Evolutionary conservation across 2,797 vertebrate species (phyloP).

Genomic region (Enteromius fasciolatus): DNA sequence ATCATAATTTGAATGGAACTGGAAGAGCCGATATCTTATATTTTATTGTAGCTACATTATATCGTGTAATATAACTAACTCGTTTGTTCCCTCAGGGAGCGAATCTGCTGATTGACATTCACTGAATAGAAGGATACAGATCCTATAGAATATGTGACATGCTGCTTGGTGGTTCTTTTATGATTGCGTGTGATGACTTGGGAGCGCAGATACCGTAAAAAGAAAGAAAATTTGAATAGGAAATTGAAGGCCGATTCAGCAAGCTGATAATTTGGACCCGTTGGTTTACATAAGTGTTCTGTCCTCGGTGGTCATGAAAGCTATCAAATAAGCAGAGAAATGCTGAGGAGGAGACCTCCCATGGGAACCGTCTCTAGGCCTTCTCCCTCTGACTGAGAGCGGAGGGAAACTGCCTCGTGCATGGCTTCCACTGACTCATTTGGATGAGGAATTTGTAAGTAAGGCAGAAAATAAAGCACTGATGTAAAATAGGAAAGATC

Average conservation of each 20-base stretch:
- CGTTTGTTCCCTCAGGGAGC: not conserved
- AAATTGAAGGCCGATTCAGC: not conserved
- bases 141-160: not conserved
- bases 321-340: constrained; percentile 25
- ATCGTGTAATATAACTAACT: not conserved
- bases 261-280: not conserved
- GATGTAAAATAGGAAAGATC: constrained; percentile 18
- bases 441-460: constrained; percentile 27
- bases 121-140: not conserved
- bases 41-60: not conserved
- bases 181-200: constrained; percentile 12
- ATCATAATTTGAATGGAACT: not conserved
- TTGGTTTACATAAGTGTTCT: constrained; percentile 1
- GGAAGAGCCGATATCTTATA: not conserved
- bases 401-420: not conserved
- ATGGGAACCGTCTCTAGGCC: constrained; percentile 37
- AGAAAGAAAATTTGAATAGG: constrained; percentile 16
- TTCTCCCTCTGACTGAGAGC: constrained; percentile 33
- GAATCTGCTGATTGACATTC: constrained; percentile 5
- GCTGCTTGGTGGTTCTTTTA: not conserved
- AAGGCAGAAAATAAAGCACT: constrained; percentile 1
- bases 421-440: constrained; percentile 2
- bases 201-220: not conserved
- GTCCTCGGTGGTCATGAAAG: not conserved
- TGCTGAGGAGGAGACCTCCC: constrained; percentile 40